Base-by-base conservation (phyloP, 2,113 vertebrate species). In the Motacilla tschutschensis region DNA sequence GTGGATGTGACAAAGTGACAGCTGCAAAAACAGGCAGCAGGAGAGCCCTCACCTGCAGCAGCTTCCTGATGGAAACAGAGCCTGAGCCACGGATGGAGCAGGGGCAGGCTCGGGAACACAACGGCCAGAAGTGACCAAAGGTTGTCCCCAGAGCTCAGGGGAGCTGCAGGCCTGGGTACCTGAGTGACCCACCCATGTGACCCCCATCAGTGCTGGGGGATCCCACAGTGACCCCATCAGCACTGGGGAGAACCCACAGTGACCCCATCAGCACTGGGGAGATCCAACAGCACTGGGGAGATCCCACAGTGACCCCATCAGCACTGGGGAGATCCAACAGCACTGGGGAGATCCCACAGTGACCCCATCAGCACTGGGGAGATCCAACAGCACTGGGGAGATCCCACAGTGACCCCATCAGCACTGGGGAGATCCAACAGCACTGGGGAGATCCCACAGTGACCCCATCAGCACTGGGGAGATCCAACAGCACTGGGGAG, bases 151-250 rank as follows among this genome's bases (percentile, higher is more conserved):
- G 73, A 40, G 64, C 41, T 41, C 47, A 1, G 18, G 5, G 16
- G 43, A 65, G 46, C 76, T 21, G 51, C 2, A 4, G 62, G 14
- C 0, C 1, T 1, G 8, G 31, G 40, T 1, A 16, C 43, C 47
- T 10, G 25, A 62, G 73, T 26, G 40, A 59, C 26, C 50, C 41
- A 5, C 6, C 16, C 21, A 4, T 53, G 12, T 4, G 66, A 29
- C 26, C 16, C 33, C 9, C 17, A 26, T 33, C 44, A 40, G 33
- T 4, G 8, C 70, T 59, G 54, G 17, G 36, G 25, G 10, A 14
- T 14, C 41, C 41, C 1, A 22, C 5, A 43, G 3, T 50, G 65
- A 50, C 14, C 46, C 33, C n/a, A 48, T 9, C 6, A 33, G 18
- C 3, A 8, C 9, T 41, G 22, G 13, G 5, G 20, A 67, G 28